These are phyloP conservation scores for Gracilinanus agilis DNA, from an alignment of 2,113 vertebrate genomes.

Conservation along the genomic window DNA sequence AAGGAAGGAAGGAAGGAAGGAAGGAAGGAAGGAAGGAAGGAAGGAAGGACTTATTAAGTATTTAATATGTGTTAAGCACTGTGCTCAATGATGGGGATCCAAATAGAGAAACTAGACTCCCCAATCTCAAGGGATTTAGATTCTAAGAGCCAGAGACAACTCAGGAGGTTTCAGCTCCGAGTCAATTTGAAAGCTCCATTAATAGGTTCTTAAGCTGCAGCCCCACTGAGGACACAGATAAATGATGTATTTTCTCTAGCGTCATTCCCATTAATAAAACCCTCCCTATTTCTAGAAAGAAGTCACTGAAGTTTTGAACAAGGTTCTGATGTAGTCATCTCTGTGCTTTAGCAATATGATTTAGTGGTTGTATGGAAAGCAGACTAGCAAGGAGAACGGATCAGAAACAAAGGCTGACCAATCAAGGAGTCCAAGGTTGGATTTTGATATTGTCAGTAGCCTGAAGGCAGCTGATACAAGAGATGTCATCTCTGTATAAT, in stretches of 20 bases:
- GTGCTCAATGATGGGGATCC: neutral
- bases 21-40: no score
- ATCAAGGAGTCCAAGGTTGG: neutral
- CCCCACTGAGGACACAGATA: neutral
- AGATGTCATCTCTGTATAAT: neutral
- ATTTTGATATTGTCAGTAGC: neutral
- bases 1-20: no score
- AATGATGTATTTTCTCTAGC: neutral
- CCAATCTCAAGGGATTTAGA: neutral
- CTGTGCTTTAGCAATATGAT: neutral
- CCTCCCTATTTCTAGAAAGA: neutral
- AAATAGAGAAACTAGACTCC: neutral
- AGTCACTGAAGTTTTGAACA: neutral
- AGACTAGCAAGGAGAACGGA: neutral
- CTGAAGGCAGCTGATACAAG: neutral
- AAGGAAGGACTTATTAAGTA: neutral
- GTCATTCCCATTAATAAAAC: neutral
- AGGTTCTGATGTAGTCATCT: neutral
- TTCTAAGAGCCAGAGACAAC: neutral
- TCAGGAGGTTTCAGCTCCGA: neutral
- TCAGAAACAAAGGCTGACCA: neutral
- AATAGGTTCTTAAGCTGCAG: neutral
- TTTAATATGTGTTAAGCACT: no score
- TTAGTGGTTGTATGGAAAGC: neutral
- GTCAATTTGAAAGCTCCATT: neutral